These are phyloP conservation scores for Tetranychus urticae DNA, from an alignment of 1,140 invertebrate genomes.

Conservation along the genomic window DNA sequence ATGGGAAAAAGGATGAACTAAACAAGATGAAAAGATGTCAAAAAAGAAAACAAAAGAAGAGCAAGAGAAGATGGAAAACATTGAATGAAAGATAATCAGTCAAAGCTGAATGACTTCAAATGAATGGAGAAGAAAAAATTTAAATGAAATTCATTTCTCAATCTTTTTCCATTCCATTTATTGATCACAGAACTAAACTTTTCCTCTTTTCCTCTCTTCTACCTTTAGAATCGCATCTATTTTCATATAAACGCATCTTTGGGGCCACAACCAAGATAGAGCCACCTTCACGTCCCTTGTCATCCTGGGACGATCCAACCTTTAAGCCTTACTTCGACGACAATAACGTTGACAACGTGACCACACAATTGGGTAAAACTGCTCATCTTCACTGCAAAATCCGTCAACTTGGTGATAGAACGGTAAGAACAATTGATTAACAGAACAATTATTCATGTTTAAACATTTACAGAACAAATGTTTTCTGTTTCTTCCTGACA, in stretches of 20 bases:
- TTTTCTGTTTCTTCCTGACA: too few relatives aligned
- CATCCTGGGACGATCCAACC: conserved; percentile 42
- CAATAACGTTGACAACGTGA: conserved; percentile 51
- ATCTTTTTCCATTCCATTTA: too few relatives aligned
- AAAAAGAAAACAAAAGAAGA: not conserved
- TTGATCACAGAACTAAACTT: too few relatives aligned
- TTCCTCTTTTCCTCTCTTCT: too few relatives aligned
- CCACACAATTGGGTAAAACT: conserved; percentile 57
- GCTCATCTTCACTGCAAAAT: conserved; percentile 59
- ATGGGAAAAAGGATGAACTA: too few relatives aligned
- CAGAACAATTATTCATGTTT: too few relatives aligned
- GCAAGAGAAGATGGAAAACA: not conserved
- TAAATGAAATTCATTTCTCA: too few relatives aligned
- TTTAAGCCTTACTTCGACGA: conserved; percentile 72
- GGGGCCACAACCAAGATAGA: conserved; percentile 10
- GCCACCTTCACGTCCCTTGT: conserved; percentile 12
- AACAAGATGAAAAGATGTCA: not conserved
- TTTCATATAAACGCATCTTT: not conserved
- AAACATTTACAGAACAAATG: too few relatives aligned
- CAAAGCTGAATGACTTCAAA: too few relatives aligned
- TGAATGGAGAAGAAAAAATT: too few relatives aligned
- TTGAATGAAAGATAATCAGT: not conserved
- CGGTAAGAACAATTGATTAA: conserved; percentile 49
- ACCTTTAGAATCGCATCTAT: too few relatives aligned
- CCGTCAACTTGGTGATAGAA: conserved; percentile 57